Percentiles rank a stretch among this genome's conserved stretches.
Conservation (phyloP, 2,888 invertebrate genomes). For the Melanchra persicariae region DNA sequence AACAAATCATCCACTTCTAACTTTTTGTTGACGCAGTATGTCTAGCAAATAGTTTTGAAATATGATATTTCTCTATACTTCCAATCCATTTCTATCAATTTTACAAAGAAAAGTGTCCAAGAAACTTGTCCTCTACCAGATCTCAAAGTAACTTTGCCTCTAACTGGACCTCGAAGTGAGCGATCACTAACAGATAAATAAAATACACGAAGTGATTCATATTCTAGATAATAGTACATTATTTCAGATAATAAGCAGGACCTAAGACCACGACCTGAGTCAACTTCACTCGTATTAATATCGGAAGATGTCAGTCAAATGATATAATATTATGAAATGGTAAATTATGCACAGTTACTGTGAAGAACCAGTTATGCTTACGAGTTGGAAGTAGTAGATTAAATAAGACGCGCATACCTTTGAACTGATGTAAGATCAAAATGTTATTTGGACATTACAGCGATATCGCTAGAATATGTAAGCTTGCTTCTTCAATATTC, state of each 20-base stretch:
- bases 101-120: constrained; percentile 3
- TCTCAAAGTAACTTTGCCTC: background rate
- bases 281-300: constrained; percentile 61
- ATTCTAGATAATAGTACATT: constrained; percentile 44
- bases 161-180: constrained; percentile 40
- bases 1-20: background rate
- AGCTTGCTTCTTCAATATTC: constrained; percentile 33
- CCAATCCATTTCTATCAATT: constrained; percentile 6
- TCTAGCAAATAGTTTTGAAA: background rate
- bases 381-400: constrained; percentile 31
- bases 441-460: constrained; percentile 14
- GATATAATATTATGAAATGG: constrained; percentile 58
- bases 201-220: constrained; percentile 58
- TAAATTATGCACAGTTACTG: constrained; percentile 44
- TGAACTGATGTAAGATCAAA: constrained; percentile 1
- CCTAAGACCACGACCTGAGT: constrained; percentile 56
- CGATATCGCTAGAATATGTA: constrained; percentile 19
- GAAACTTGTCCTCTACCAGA: background rate
- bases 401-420: constrained; percentile 17
- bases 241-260: constrained; percentile 54
- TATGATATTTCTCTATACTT: background rate
- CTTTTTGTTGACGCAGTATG: background rate
- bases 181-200: constrained; percentile 54
- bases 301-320: constrained; percentile 66
- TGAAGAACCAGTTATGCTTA: constrained; percentile 33